Conservation (phyloP, 2,113 vertebrate genomes). For the Kryptolebias marmoratus region DNA sequence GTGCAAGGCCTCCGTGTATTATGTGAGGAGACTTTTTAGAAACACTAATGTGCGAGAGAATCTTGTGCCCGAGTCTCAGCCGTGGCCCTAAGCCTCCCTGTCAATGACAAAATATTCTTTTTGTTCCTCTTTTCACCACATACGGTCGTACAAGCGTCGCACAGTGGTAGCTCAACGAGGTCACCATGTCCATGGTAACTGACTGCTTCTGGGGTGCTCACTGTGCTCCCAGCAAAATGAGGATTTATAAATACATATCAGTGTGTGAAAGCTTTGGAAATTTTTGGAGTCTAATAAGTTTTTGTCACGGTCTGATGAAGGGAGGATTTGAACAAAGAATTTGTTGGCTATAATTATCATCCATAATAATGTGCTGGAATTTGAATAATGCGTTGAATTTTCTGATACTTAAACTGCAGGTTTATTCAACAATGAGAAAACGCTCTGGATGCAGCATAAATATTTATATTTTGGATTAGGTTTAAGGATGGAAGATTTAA, state of each 20-base stretch:
- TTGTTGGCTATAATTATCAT: slow-evolving; percentile 43
- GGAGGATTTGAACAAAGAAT: slow-evolving; percentile 40
- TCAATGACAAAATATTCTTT: slow-evolving; percentile 17
- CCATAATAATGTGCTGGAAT: slow-evolving; percentile 37
- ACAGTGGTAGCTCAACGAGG: slow-evolving; percentile 22
- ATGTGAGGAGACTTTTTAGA: slow-evolving; percentile 18
- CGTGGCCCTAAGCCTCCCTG: slow-evolving; percentile 38
- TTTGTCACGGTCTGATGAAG: slow-evolving; percentile 46
- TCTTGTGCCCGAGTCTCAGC: slow-evolving; percentile 11
- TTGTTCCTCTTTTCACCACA: not conserved
- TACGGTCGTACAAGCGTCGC: slow-evolving; percentile 6
- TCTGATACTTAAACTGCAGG: not conserved
- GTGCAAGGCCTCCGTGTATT: slow-evolving; percentile 10
- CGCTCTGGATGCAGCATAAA: not conserved
- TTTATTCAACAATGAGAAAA: not conserved
- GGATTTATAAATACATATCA: slow-evolving; percentile 8
- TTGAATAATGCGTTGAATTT: slow-evolving; percentile 31
- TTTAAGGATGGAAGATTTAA: not conserved
- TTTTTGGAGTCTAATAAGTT: slow-evolving; percentile 12
- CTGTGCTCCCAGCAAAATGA: slow-evolving; percentile 28
- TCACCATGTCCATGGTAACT: slow-evolving; percentile 30
- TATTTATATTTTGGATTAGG: not conserved
- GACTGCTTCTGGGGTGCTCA: slow-evolving; percentile 5
- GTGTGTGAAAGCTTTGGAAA: slow-evolving; percentile 16
- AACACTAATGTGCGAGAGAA: slow-evolving; percentile 12